Percentiles rank a stretch among this genome's conserved stretches.
Conservation (phyloP, 2,113 vertebrate genomes). For the Noturus placidus region DNA sequence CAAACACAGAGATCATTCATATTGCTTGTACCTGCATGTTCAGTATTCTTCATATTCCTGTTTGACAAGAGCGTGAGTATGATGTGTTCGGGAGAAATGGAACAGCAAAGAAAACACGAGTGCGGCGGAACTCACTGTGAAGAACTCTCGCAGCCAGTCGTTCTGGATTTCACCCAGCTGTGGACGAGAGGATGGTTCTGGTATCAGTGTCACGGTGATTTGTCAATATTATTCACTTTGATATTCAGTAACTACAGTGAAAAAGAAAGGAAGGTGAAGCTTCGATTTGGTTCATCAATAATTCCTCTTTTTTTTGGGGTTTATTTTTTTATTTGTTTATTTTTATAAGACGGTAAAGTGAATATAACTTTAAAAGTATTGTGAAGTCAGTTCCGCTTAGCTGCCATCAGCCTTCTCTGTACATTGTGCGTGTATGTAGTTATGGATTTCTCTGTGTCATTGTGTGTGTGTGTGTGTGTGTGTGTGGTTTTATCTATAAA, state of each 20-base stretch:
- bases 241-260: background rate
- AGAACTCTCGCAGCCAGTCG: slow-evolving; percentile 75
- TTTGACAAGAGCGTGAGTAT: background rate
- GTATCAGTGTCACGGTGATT: background rate
- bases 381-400: background rate
- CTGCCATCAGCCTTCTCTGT: background rate
- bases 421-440: background rate
- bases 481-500: background rate
- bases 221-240: background rate
- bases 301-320: background rate
- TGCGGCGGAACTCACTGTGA: slow-evolving; percentile 63
- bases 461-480: background rate
- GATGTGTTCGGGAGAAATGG: background rate
- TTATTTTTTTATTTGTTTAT: background rate
- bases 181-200: slow-evolving; percentile 33
- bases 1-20: background rate
- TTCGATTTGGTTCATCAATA: background rate
- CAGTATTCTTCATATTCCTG: background rate
- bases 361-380: background rate
- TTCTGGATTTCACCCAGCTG: slow-evolving; percentile 74
- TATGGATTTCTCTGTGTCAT: background rate
- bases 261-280: background rate
- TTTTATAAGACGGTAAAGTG: background rate
- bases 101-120: background rate
- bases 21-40: background rate